Evolutionary conservation across 2,888 invertebrate genomes (phyloP).

Genomic region (Callinectes sapidus): DNA sequence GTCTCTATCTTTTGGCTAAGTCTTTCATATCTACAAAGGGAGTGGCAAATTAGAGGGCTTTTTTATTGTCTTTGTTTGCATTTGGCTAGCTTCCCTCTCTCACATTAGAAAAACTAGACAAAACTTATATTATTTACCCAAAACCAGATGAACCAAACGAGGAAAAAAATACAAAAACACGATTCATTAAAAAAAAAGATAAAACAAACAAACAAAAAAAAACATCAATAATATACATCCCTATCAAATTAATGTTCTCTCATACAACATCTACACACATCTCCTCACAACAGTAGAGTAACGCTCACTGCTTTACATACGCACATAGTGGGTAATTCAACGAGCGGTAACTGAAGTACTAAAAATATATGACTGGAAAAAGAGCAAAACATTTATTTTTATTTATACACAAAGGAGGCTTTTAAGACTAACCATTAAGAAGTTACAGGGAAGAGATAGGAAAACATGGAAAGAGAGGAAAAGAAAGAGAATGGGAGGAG

Average conservation of each 20-base stretch:
- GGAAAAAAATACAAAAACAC: too few species aligned
- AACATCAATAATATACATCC: too few species aligned
- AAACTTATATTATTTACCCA: too few species aligned
- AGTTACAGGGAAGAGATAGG: not conserved
- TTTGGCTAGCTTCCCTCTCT: too few species aligned
- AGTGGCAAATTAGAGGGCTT: too few species aligned
- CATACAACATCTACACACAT: not conserved
- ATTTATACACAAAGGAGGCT: not conserved
- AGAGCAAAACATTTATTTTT: not conserved
- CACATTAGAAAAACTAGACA: too few species aligned
- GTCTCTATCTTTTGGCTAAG: too few species aligned
- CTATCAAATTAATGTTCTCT: not conserved
- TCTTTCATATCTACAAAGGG: too few species aligned
- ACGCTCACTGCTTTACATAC: not conserved
- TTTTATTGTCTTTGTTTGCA: too few species aligned
- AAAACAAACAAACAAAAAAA: too few species aligned
- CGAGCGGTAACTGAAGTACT: not conserved
- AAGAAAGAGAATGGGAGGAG: not conserved
- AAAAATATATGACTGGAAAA: not conserved
- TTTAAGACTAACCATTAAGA: not conserved
- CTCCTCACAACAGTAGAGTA: not conserved
- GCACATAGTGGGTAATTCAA: not conserved
- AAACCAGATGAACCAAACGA: too few species aligned
- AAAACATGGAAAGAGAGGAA: not conserved
- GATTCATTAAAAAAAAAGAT: too few species aligned